Evolutionary conservation across 2,888 invertebrate genomes (phyloP).

Genomic region (Drosophila leonis): DNA sequence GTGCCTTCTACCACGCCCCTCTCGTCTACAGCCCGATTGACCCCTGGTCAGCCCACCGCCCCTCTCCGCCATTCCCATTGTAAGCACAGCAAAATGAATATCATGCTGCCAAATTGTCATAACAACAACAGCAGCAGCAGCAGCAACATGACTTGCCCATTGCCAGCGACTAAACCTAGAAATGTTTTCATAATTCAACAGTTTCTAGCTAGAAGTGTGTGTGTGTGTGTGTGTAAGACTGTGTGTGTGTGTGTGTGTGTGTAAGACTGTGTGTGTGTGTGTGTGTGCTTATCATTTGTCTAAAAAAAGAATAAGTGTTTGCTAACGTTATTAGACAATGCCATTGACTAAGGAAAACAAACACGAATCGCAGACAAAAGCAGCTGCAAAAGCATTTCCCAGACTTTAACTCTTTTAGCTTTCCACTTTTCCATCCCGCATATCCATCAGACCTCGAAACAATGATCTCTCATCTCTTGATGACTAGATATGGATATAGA

Average conservation of each 20-base stretch:
- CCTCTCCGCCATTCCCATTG: not conserved
- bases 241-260: not conserved
- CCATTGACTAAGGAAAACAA: not conserved
- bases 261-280: not conserved
- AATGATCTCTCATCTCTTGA: too few relatives aligned
- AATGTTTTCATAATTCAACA: conserved; percentile 39
- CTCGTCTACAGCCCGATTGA: not conserved
- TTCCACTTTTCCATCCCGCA: not conserved
- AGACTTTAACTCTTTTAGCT: not conserved
- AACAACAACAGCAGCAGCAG: conserved; percentile 17
- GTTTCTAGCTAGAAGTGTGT: conserved; percentile 5
- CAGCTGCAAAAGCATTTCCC: not conserved
- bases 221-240: not conserved
- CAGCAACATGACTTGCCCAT: conserved; percentile 41
- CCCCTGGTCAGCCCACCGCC: not conserved
- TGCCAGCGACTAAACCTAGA: conserved; percentile 9
- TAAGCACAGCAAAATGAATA: conserved; percentile 30
- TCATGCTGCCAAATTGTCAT: conserved; percentile 51
- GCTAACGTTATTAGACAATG: conserved; percentile 2
- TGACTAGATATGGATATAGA: too few relatives aligned
- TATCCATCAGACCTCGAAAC: not conserved
- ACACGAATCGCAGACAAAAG: not conserved
- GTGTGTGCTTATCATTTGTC: not conserved
- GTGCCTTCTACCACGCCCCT: not conserved
- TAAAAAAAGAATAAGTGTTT: not conserved